Base-by-base conservation (phyloP, 2,797 vertebrate genomes). In the Sebastolobus altivelis region DNA sequence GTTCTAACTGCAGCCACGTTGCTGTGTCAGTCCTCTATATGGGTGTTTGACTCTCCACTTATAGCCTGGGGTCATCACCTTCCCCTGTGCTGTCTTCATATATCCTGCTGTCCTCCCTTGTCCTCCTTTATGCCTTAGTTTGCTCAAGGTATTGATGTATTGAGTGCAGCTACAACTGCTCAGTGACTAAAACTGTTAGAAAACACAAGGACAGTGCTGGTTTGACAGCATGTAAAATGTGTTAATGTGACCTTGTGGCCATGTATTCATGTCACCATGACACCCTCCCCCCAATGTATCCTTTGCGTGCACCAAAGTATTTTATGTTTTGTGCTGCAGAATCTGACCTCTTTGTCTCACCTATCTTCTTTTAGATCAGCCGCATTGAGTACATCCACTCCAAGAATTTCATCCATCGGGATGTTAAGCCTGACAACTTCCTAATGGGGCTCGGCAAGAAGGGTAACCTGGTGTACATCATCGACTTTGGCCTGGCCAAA, bases 361-460 rank as follows among this genome's bases (percentile, higher is more conserved):
- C 22, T 70, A 5, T 71, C 68, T 49, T 62, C 29, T 49, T 76
- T 62, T 56, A 99, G 98, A 99, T 99, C 78, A 99, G 98, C 91
- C 97, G 98, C 73, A 99, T 99, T 18, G 98, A 99, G 91, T 99
- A 98, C 87, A 98, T 99, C 94, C 98, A 99, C 96, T 99, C 98
- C 83, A 99, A 99, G 96, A 99, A 99, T 85, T 99, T 99, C 94
- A 99, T 99, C 89, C 98, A 99, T 89, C 96, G 98, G 35, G 98
- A 99, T 31, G 98, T 99, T 70, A 99, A 99, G 87, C 98, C 98
- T 0, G 98, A 99, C 88, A 99, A 99, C 94, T 99, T 99, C 88
- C 96, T 99, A 35, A 99, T 99, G 98, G 98, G 98, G 12, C 96
- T 99, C 0, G 98, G 98, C 77, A 99, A 99, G 93, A 99, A 99